Evolutionary conservation across 2,113 vertebrate species (phyloP).

Genomic region (Rhineura floridana): DNA sequence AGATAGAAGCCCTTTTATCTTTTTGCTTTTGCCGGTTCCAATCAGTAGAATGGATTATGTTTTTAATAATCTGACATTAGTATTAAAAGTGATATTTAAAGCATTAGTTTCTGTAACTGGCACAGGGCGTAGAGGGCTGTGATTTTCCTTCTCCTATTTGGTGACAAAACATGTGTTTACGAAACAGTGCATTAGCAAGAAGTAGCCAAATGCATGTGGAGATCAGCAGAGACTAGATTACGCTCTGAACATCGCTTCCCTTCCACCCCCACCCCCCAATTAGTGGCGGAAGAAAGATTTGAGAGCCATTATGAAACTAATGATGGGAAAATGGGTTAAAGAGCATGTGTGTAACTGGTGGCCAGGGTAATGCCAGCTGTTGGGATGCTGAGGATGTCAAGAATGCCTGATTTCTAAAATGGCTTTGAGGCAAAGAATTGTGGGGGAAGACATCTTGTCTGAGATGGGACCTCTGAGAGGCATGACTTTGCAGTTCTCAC

Average conservation of each 20-base stretch:
- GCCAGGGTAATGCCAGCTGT: background rate
- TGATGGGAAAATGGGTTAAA: constrained; percentile 66
- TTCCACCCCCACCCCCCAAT: constrained; percentile 42
- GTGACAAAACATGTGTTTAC: constrained; percentile 74
- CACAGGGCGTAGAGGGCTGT: constrained; percentile 61
- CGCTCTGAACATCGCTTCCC: constrained; percentile 65
- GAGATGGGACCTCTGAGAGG: no score
- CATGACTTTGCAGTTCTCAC: no score
- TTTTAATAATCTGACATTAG: constrained; percentile 86
- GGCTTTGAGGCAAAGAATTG: no score
- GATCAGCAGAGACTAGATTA: constrained; percentile 72
- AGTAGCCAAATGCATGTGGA: constrained; percentile 51
- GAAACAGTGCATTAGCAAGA: constrained; percentile 67
- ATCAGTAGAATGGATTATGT: constrained; percentile 79
- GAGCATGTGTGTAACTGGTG: constrained; percentile 26
- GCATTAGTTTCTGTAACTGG: constrained; percentile 74
- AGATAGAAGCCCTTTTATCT: constrained; percentile 80
- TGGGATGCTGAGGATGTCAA: no score
- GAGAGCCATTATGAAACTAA: constrained; percentile 70
- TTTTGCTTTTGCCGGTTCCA: constrained; percentile 70
- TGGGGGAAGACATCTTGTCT: no score
- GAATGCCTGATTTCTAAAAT: no score
- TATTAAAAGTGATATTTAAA: constrained; percentile 83
- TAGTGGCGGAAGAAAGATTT: constrained; percentile 69
- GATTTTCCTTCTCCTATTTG: constrained; percentile 38